phyloP scores from a whole-genome alignment of 2,888 invertebrate genomes.

The Lysandra bellargus region DNA sequence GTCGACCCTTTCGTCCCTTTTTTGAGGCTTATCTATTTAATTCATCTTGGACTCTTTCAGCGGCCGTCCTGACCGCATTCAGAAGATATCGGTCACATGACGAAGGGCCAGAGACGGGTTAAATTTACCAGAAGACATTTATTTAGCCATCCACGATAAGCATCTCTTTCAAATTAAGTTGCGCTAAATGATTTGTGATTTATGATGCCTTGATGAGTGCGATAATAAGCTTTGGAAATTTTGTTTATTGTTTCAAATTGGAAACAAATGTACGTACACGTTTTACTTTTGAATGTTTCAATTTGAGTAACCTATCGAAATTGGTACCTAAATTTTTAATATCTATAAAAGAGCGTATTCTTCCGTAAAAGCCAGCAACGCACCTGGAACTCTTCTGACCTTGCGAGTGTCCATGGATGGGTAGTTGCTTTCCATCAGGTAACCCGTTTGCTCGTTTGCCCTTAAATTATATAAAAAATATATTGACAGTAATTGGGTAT shows the following conservation, averaged over 20 bases:
- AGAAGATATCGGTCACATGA: slow-evolving; percentile 75
- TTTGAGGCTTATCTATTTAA: slow-evolving; percentile 75
- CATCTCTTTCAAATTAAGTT: slow-evolving; percentile 54
- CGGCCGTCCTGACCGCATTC: slow-evolving; percentile 72
- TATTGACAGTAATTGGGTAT: not conserved
- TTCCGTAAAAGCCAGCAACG: no score
- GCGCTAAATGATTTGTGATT: slow-evolving; percentile 28
- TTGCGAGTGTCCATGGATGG: no score
- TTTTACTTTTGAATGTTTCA: not conserved
- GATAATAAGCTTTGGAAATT: not conserved
- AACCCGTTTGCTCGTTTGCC: no score
- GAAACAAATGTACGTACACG: not conserved
- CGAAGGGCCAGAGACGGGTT: slow-evolving; percentile 68
- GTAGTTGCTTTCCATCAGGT: no score
- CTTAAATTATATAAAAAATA: no score
- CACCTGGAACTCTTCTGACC: no score
- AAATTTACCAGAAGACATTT: slow-evolving; percentile 80
- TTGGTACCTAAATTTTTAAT: not conserved
- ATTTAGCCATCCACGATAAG: slow-evolving; percentile 70
- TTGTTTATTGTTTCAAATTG: not conserved
- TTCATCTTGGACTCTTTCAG: slow-evolving; percentile 77
- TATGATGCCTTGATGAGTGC: slow-evolving; percentile 24
- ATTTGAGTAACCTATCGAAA: not conserved
- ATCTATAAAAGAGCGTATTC: no score
- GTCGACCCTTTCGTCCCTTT: slow-evolving; percentile 64